phyloP scores from a whole-genome alignment of 2,888 invertebrate species.

The Phortica okadai region DNA sequence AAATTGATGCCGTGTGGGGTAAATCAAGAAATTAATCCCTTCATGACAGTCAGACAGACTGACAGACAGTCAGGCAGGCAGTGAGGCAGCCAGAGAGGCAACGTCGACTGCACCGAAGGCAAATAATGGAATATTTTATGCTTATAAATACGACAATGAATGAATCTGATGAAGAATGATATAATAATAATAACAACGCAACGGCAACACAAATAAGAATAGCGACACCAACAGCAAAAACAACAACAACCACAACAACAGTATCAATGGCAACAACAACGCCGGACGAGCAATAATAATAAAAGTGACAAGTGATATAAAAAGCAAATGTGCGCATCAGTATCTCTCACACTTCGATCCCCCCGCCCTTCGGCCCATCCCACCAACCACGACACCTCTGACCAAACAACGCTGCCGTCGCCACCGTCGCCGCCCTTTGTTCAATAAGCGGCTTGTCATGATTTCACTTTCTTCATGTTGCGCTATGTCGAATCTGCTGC shows the following conservation, averaged over 20 bases:
- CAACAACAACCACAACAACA: conserved; percentile 37
- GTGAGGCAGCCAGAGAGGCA: conserved; percentile 4
- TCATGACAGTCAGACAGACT: conserved; percentile 55
- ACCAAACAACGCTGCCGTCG: no score
- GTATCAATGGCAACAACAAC: conserved; percentile 37
- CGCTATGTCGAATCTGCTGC: conserved; percentile 32
- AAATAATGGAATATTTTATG: conserved; percentile 69
- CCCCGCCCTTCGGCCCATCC: conserved; percentile 44
- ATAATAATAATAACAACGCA: conserved; percentile 63
- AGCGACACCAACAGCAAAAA: conserved; percentile 46
- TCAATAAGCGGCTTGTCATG: conserved; percentile 30
- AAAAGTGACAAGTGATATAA: conserved; percentile 71
- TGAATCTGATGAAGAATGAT: conserved; percentile 71
- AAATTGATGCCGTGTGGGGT: conserved; percentile 49
- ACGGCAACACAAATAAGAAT: conserved; percentile 57
- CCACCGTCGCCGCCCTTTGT: conserved; percentile 6
- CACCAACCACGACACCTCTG: conserved; percentile 33
- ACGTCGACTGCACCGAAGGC: conserved; percentile 35
- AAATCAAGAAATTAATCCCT: conserved; percentile 74
- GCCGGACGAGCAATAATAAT: conserved; percentile 58
- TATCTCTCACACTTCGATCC: conserved; percentile 32
- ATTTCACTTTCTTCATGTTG: conserved; percentile 38
- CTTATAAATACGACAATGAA: conserved; percentile 64
- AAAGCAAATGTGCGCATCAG: conserved; percentile 70
- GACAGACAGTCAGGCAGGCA: conserved; percentile 30